Evolutionary conservation across 2,113 vertebrate species (phyloP).

Genomic region (Corythornis vintsioides): DNA sequence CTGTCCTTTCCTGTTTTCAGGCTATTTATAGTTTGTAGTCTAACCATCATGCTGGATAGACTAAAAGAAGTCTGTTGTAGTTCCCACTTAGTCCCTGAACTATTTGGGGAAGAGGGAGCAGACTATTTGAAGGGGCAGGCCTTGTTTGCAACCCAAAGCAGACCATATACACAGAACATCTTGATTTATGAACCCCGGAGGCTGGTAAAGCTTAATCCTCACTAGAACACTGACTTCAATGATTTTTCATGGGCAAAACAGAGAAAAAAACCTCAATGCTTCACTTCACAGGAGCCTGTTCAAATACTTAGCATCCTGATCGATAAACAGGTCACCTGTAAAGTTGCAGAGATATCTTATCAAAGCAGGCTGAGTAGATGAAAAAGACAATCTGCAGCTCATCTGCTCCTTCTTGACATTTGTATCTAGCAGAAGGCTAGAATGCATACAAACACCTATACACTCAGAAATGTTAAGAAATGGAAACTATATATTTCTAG

Average conservation of each 20-base stretch:
- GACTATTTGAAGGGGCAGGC: background rate
- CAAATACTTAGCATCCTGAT: background rate
- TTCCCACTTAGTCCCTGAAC: background rate
- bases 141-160: background rate
- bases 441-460: background rate
- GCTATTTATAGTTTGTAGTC: background rate
- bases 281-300: conserved; percentile 2
- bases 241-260: background rate
- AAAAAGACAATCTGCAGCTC: background rate
- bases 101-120: background rate
- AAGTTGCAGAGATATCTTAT: background rate
- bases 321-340: conserved; percentile 12
- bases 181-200: background rate
- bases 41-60: background rate
- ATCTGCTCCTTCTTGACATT: background rate
- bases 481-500: background rate
- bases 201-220: background rate
- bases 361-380: background rate
- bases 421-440: background rate
- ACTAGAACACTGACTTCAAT: background rate
- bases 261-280: background rate
- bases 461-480: background rate
- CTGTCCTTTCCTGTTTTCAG: background rate
- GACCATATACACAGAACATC: background rate
- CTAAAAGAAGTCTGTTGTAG: background rate